A percentile compares a stretch with the other conserved stretches of the same genome.
Conservation (phyloP, 2,797 vertebrate genomes). For the Chromobotia macracanthus region DNA sequence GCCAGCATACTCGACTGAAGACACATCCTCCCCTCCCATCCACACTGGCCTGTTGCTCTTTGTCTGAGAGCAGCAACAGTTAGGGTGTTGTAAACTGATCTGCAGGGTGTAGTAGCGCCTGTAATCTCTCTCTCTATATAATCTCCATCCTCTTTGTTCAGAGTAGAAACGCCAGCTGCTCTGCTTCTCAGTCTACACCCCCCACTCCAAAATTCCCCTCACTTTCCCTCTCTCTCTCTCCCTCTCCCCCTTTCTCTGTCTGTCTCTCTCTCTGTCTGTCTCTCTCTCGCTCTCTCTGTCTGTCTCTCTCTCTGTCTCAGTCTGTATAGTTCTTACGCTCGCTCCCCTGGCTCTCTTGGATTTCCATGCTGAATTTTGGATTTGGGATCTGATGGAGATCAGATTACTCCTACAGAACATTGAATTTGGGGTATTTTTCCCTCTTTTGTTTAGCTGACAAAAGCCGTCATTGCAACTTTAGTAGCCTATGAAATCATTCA, state of each 20-base stretch:
- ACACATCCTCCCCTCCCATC: slow-evolving; percentile 20
- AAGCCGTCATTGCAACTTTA: not conserved
- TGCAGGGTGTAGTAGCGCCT: slow-evolving; percentile 63
- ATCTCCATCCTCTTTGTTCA: slow-evolving; percentile 36
- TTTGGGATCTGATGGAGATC: slow-evolving; percentile 47
- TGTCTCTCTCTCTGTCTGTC: slow-evolving; percentile 40
- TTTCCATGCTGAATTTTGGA: slow-evolving; percentile 51
- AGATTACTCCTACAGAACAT: slow-evolving; percentile 17
- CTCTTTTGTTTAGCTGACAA: slow-evolving; percentile 1
- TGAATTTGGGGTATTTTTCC: slow-evolving; percentile 1
- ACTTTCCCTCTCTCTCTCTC: too few species aligned
- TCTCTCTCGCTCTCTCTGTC: too few species aligned
- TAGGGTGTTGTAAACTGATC: slow-evolving; percentile 56
- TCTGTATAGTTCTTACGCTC: slow-evolving; percentile 21
- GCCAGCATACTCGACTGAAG: slow-evolving; percentile 23
- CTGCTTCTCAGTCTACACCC: slow-evolving; percentile 45
- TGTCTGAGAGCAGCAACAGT: slow-evolving; percentile 50
- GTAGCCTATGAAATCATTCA: not conserved
- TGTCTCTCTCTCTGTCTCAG: too few species aligned
- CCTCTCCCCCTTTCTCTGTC: slow-evolving; percentile 36
- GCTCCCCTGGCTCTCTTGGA: slow-evolving; percentile 39
- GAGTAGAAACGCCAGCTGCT: slow-evolving; percentile 54
- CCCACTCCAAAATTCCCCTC: slow-evolving; percentile 53
- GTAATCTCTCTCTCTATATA: slow-evolving; percentile 55
- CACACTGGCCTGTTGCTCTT: slow-evolving; percentile 48